phyloP scores from a whole-genome alignment of 2,888 invertebrate species.

The Amphimallon solstitiale region DNA sequence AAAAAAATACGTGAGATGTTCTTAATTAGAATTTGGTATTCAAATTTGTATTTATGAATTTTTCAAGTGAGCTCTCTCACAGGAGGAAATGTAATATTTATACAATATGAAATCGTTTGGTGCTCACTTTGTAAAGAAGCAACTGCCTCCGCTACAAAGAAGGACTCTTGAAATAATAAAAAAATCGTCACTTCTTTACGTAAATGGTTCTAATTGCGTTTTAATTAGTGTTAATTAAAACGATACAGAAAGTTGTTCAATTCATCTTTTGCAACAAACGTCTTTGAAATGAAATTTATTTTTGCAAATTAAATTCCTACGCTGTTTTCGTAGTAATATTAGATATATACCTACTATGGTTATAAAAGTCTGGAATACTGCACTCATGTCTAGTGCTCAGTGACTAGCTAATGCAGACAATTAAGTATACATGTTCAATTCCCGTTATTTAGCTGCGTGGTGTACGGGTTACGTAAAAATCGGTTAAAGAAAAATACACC shows the following conservation, averaged over 20 bases:
- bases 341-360: too few relatives aligned
- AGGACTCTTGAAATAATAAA: slow-evolving; percentile 18
- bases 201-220: slow-evolving; percentile 14
- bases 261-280: background rate
- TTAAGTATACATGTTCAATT: too few relatives aligned
- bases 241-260: background rate
- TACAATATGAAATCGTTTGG: slow-evolving; percentile 25
- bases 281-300: background rate
- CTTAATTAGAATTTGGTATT: slow-evolving; percentile 48
- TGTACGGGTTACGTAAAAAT: too few relatives aligned
- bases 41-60: slow-evolving; percentile 48
- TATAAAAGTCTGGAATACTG: too few relatives aligned
- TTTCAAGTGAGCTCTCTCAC: slow-evolving; percentile 39
- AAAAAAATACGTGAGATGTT: slow-evolving; percentile 42
- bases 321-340: too few relatives aligned
- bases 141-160: slow-evolving; percentile 1
- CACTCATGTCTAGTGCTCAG: too few relatives aligned
- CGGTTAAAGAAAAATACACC: too few relatives aligned
- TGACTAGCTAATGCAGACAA: too few relatives aligned
- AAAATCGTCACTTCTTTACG: slow-evolving; percentile 13
- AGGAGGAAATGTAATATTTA: slow-evolving; percentile 27
- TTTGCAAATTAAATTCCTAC: background rate
- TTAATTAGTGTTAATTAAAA: slow-evolving; percentile 24
- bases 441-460: too few relatives aligned
- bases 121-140: slow-evolving; percentile 15